These are phyloP conservation scores for Anniella stebbinsi DNA, from an alignment of 2,797 vertebrate species.

Conservation along the genomic window DNA sequence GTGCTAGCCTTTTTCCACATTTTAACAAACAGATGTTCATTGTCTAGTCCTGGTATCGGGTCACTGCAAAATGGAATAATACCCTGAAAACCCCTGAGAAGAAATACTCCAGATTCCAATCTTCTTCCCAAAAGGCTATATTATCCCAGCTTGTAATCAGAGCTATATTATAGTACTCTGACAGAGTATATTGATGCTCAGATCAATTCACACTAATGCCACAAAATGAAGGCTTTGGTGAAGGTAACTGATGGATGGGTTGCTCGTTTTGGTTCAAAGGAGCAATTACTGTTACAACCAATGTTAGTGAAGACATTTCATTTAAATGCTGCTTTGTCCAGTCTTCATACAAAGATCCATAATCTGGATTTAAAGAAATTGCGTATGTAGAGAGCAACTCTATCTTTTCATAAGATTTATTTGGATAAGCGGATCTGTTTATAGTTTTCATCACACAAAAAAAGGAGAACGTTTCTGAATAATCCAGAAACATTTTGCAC, in stretches of 20 bases:
- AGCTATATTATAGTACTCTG: conserved; percentile 5
- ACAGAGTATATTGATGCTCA: neutral
- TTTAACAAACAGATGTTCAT: neutral
- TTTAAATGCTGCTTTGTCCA: conserved; percentile 31
- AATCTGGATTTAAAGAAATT: conserved; percentile 69
- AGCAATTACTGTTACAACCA: conserved; percentile 29
- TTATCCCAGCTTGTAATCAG: conserved; percentile 5
- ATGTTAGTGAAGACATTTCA: conserved; percentile 6
- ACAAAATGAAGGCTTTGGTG: conserved; percentile 9
- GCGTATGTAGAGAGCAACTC: conserved; percentile 48
- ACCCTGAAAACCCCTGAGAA: neutral
- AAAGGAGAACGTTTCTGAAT: neutral
- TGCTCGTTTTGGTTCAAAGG: conserved; percentile 23
- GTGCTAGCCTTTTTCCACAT: neutral
- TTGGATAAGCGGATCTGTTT: neutral
- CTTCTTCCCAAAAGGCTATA: neutral
- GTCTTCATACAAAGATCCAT: conserved; percentile 48
- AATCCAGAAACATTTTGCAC: neutral
- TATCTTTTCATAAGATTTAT: conserved; percentile 10
- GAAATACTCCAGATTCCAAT: conserved; percentile 17
- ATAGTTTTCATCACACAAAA: conserved; percentile 32
- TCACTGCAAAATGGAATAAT: conserved; percentile 22
- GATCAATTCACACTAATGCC: conserved; percentile 18
- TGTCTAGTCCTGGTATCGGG: neutral
- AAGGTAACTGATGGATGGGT: neutral